Conservation (phyloP, 2,113 vertebrate species). For the Phrynosoma platyrhinos region DNA sequence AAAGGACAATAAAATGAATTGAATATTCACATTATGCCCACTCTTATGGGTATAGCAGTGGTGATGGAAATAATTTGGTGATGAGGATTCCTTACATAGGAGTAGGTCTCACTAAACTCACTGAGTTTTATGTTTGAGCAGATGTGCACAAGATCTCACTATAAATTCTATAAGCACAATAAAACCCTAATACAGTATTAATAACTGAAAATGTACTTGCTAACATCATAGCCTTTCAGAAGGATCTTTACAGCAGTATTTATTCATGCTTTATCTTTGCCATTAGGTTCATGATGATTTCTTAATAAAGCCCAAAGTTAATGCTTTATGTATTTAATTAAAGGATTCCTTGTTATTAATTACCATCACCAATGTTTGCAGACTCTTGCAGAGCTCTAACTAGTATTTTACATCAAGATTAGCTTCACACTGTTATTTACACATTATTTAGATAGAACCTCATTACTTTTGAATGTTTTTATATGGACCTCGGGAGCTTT, state of each 20-base stretch:
- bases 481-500: slow-evolving; percentile 23
- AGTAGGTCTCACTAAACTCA: not conserved
- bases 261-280: slow-evolving; percentile 20
- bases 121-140: not conserved
- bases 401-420: slow-evolving; percentile 33
- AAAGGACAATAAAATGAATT: not conserved
- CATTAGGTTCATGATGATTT: slow-evolving; percentile 29
- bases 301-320: slow-evolving; percentile 29
- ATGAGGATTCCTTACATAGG: not conserved
- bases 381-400: slow-evolving; percentile 13
- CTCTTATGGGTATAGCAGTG: not conserved
- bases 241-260: not conserved
- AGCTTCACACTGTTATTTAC: slow-evolving; percentile 32
- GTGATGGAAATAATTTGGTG: not conserved
- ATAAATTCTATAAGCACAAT: not conserved
- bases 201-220: slow-evolving; percentile 11
- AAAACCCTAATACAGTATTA: slow-evolving; percentile 1
- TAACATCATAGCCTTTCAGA: not conserved
- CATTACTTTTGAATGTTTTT: slow-evolving; percentile 34
- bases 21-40: not conserved
- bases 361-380: slow-evolving; percentile 23
- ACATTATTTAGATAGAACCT: slow-evolving; percentile 27
- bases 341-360: slow-evolving; percentile 30
- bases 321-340: slow-evolving; percentile 26
- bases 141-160: not conserved